Evolutionary conservation across 2,113 vertebrate genomes (phyloP).

Genomic region (Solenodon paradoxus): DNA sequence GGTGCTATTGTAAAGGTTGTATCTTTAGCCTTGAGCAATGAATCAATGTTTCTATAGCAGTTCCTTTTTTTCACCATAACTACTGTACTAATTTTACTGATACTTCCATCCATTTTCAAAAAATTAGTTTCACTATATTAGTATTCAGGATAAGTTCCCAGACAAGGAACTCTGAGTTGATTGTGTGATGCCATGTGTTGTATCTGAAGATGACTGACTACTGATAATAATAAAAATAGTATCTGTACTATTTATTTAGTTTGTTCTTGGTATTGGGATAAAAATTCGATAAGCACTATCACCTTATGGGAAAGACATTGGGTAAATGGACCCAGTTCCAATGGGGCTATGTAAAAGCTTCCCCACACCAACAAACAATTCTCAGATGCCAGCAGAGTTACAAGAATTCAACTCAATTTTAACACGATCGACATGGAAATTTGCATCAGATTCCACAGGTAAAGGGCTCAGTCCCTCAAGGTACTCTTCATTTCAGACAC

Average conservation of each 20-base stretch:
- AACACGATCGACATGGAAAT: too few species aligned
- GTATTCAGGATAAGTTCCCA: not conserved
- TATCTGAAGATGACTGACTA: not conserved
- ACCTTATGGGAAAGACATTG: too few species aligned
- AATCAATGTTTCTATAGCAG: not conserved
- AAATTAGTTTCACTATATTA: not conserved
- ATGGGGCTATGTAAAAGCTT: too few species aligned
- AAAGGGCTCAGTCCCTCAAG: too few species aligned
- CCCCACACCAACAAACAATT: too few species aligned
- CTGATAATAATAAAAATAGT: conserved; percentile 1
- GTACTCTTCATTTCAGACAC: too few species aligned
- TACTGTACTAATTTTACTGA: not conserved
- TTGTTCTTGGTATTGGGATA: not conserved
- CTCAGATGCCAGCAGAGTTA: too few species aligned
- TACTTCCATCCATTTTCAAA: too few species aligned
- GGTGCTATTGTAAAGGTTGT: not conserved
- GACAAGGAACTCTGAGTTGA: not conserved
- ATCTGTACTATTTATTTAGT: not conserved
- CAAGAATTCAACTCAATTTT: too few species aligned
- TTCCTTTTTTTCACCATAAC: not conserved
- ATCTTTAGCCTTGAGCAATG: not conserved
- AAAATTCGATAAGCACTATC: not conserved
- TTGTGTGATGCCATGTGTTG: not conserved
- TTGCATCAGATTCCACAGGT: too few species aligned
- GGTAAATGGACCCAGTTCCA: too few species aligned